Evolutionary conservation across 1,140 invertebrate genomes (phyloP).

Genomic region (Dreissena rostriformis): DNA sequence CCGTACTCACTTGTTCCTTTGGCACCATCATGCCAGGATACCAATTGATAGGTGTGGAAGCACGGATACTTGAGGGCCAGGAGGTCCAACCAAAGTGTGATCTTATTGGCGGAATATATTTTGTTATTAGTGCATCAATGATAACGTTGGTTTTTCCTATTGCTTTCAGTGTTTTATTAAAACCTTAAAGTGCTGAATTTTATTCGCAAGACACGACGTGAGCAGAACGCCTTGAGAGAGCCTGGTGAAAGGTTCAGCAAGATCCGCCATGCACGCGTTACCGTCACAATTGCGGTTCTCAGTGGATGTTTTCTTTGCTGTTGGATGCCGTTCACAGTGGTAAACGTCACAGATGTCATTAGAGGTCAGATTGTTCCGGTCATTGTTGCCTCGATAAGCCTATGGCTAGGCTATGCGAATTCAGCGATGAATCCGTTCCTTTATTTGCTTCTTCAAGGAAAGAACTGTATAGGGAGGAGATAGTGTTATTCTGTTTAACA

Average conservation of each 20-base stretch:
- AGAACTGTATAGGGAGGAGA: too few relatives aligned
- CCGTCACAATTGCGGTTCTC: conserved; percentile 15
- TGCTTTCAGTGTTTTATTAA: conserved; percentile 15
- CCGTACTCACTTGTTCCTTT: conserved; percentile 10
- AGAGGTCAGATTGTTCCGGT: background rate
- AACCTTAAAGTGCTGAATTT: background rate
- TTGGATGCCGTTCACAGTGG: conserved; percentile 34
- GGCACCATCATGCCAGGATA: conserved; percentile 38
- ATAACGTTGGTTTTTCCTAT: conserved; percentile 20
- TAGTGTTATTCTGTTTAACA: too few relatives aligned
- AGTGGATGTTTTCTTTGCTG: conserved; percentile 24
- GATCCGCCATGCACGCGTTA: conserved; percentile 24
- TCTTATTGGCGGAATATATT: background rate
- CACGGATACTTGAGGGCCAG: background rate
- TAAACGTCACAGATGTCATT: conserved; percentile 13
- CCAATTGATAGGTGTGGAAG: background rate
- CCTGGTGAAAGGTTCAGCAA: background rate
- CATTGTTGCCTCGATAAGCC: background rate
- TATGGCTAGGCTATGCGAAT: conserved; percentile 38
- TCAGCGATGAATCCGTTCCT: conserved; percentile 36
- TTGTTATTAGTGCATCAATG: background rate
- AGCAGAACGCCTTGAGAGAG: background rate
- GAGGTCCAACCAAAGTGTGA: background rate
- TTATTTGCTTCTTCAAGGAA: conserved; percentile 13
- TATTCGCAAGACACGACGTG: background rate